Conservation (phyloP, 2,888 invertebrate genomes). For the Sarcophaga rosellei region DNA sequence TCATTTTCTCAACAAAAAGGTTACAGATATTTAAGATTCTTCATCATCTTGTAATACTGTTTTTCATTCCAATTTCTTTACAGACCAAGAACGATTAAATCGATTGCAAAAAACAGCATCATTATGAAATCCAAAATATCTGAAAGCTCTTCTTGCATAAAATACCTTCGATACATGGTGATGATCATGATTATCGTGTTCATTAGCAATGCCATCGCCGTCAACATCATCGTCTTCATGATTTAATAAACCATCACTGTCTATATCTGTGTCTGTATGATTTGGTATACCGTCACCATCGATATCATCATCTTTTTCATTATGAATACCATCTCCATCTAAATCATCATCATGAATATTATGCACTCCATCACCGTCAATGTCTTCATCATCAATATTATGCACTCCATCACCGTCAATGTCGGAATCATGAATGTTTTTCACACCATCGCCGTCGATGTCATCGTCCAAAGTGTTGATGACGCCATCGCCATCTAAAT, state of each 20-base stretch:
- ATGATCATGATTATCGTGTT: constrained; percentile 69
- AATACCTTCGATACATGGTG: constrained; percentile 51
- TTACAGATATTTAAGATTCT: constrained; percentile 39
- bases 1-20: constrained; percentile 26
- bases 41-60: neutral
- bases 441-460: constrained; percentile 80
- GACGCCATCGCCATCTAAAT: constrained; percentile 81
- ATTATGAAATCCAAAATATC: constrained; percentile 37
- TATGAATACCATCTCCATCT: constrained; percentile 76
- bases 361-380: constrained; percentile 80
- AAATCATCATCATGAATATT: constrained; percentile 81
- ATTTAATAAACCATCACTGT: constrained; percentile 75
- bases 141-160: constrained; percentile 19
- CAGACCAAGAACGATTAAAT: no score
- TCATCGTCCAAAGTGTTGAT: constrained; percentile 81
- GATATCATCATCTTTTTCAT: constrained; percentile 80
- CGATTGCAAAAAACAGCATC: neutral
- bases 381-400: constrained; percentile 81
- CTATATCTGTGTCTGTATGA: constrained; percentile 75
- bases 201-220: constrained; percentile 74
- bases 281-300: constrained; percentile 82
- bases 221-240: constrained; percentile 70
- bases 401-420: constrained; percentile 80
- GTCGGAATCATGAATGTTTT: constrained; percentile 75
- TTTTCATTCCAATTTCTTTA: neutral